Conservation (phyloP, 2,888 invertebrate genomes). For the Eurytoma californica region DNA sequence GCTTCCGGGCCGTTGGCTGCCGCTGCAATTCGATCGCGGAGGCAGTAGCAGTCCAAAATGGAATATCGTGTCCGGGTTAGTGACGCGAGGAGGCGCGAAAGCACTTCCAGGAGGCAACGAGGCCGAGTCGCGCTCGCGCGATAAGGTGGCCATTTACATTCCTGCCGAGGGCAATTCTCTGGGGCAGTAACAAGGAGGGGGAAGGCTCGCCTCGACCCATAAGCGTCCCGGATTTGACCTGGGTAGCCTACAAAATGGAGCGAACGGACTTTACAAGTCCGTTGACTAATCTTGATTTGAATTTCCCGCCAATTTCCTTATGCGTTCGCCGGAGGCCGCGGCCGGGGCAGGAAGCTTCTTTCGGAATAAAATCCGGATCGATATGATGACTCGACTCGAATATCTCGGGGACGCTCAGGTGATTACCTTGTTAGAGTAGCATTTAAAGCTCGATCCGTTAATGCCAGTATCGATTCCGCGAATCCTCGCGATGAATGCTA, state of each 20-base stretch:
- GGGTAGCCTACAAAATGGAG: constrained; percentile 33
- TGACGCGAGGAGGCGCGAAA: constrained; percentile 52
- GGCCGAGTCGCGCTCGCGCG: constrained; percentile 56
- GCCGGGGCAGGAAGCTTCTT: not conserved
- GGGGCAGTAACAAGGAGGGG: constrained; percentile 62
- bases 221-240: constrained; percentile 34
- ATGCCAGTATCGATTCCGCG: no score
- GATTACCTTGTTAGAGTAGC: not conserved
- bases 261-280: constrained; percentile 53
- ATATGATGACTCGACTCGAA: not conserved
- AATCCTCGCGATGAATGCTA: no score
- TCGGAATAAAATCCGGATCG: not conserved
- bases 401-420: not conserved
- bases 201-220: constrained; percentile 44
- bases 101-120: constrained; percentile 56
- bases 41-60: constrained; percentile 58
- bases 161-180: constrained; percentile 66
- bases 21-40: constrained; percentile 61
- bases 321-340: not conserved
- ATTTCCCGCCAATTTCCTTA: constrained; percentile 45
- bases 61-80: constrained; percentile 58
- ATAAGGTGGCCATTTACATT: constrained; percentile 70
- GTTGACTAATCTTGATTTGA: constrained; percentile 55
- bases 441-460: no score
- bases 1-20: constrained; percentile 61